A percentile compares a stretch with the other conserved stretches of the same genome.
Conservation (phyloP, 2,888 invertebrate genomes). For the Nasonovia ribisnigri region DNA sequence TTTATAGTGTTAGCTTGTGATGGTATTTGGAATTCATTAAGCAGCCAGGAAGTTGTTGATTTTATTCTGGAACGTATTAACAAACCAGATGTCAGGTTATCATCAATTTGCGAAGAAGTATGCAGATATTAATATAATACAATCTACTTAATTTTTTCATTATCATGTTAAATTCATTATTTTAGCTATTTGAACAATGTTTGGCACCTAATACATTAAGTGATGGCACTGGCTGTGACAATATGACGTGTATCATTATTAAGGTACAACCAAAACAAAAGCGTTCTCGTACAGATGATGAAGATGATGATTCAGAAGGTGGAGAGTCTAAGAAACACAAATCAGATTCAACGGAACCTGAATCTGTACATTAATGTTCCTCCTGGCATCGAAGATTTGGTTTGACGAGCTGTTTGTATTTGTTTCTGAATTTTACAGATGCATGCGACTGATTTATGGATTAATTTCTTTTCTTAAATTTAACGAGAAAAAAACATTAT, state of each 20-base stretch:
- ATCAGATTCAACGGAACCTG: constrained; percentile 30
- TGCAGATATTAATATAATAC: neutral
- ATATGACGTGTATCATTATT: constrained; percentile 98
- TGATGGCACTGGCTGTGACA: constrained; percentile 98
- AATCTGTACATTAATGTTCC: constrained; percentile 53
- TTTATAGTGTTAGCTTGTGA: constrained; percentile 96
- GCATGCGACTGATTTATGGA: constrained; percentile 54
- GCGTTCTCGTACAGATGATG: constrained; percentile 6
- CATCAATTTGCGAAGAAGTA: constrained; percentile 95
- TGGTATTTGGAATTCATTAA: constrained; percentile 98
- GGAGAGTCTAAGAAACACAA: constrained; percentile 22
- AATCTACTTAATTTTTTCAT: neutral
- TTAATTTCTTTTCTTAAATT: constrained; percentile 26
- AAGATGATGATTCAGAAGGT: neutral
- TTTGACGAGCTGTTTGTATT: constrained; percentile 56
- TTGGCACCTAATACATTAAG: constrained; percentile 92
- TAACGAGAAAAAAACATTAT: neutral
- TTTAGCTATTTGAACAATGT: constrained; percentile 94
- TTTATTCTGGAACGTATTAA: constrained; percentile 83
- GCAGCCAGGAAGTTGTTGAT: constrained; percentile 94
- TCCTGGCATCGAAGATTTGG: constrained; percentile 13
- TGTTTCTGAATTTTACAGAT: constrained; percentile 52
- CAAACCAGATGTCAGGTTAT: constrained; percentile 75
- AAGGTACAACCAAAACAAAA: constrained; percentile 40
- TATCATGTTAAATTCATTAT: constrained; percentile 60